Evolutionary conservation across 2,888 invertebrate species (phyloP), one percentile per base, ranked within the genome.

Genomic region (Hemicrepidius hirtus): DNA sequence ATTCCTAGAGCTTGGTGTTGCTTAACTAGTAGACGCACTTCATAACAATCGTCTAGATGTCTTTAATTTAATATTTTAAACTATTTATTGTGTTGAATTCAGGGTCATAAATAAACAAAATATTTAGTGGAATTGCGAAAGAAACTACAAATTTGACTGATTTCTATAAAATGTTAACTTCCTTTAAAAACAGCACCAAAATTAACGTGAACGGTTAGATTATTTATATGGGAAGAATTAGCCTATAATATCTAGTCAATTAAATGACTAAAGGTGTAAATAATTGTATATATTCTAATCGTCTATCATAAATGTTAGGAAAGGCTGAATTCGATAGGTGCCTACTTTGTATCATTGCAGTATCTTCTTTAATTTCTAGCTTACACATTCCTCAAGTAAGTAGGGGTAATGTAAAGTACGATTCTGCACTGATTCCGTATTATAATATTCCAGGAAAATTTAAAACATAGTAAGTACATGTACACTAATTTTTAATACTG

Each of bases 1-100:
- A 87, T 89, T 76, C 87, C 87, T 44, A 84, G 88, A 73, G 89
- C 88, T 69, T 89, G 88, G 87, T 89, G 89, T 81, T 89, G 89
- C 77, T 86, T 89, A 75, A 84, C 87, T 70, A 85, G 86, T 71
- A 81, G 85, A 74, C 81, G 86, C 70, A 85, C 85, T 68, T 86
- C 85, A 77, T 85, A 85, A 84, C 82, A 73, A 60, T 67, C 24
- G 68, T 59, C 20, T 46, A 28, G 49, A 40, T 55, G 16, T 57
- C 24, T 28, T 16, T 28, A n/a, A 13, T 57, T 57, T 59, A 21
- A 46, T 20, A 5, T 46, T 46, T 46, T 20, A n/a, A 44, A 44
- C 13, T 16, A 13, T 3, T 44, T 3, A n/a, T 6, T 46, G 18
- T 16, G 46, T 16, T 46, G 46, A 13, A 46, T 46, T 46, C 46